Percentiles rank a stretch among this genome's conserved stretches.
Evolutionary conservation across 2,888 invertebrate species (phyloP).

Genomic region (Caenorhabditis sinica): DNA sequence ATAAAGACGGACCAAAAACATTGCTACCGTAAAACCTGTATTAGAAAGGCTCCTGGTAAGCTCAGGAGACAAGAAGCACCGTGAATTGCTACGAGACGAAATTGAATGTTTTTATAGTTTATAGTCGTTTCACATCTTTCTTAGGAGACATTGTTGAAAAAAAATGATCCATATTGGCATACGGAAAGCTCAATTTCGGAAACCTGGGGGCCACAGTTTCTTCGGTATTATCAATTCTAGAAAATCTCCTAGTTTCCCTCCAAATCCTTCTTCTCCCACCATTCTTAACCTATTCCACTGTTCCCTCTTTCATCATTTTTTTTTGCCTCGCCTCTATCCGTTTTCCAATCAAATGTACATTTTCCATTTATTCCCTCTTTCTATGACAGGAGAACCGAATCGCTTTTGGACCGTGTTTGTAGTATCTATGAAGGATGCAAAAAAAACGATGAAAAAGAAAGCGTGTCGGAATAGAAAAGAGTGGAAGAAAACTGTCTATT

Average conservation of each 20-base stretch:
- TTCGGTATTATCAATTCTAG: neutral
- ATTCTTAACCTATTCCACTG: neutral
- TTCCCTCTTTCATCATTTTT: neutral
- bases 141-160: too few relatives aligned
- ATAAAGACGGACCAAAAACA: too few relatives aligned
- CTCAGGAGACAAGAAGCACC: too few relatives aligned
- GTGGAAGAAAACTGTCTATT: constrained; percentile 3
- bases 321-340: neutral
- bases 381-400: constrained; percentile 6
- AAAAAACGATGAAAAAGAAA: neutral
- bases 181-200: too few relatives aligned
- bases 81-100: too few relatives aligned
- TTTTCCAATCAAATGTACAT: constrained; percentile 35
- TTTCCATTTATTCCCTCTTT: constrained; percentile 1
- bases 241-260: neutral
- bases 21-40: too few relatives aligned
- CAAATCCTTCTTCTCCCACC: neutral
- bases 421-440: neutral
- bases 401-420: constrained; percentile 10
- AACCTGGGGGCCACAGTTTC: neutral
- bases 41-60: too few relatives aligned
- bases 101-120: too few relatives aligned
- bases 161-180: too few relatives aligned
- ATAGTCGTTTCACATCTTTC: too few relatives aligned
- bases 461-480: constrained; percentile 16